A percentile compares a stretch with the other conserved stretches of the same genome.
Evolutionary conservation across 2,888 invertebrate genomes (phyloP).

Genomic region (Polymixis lichenea): DNA sequence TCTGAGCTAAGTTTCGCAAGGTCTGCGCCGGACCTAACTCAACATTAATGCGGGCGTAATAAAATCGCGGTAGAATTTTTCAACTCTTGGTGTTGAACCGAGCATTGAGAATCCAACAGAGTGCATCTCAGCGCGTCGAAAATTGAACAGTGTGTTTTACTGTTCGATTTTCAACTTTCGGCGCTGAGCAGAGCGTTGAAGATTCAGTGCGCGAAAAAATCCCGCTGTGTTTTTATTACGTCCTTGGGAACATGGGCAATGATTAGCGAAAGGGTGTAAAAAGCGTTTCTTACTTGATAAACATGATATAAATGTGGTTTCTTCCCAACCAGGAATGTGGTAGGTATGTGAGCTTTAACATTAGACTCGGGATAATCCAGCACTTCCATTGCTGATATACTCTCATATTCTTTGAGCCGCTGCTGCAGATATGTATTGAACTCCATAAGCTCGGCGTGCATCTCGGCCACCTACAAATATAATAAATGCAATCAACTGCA

Average conservation of each 20-base stretch:
- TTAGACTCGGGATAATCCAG: conserved; percentile 86
- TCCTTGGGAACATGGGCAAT: too few relatives aligned
- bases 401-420: conserved; percentile 90
- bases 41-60: too few relatives aligned
- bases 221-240: too few relatives aligned
- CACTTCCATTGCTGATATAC: conserved; percentile 80
- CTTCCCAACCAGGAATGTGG: conserved; percentile 93
- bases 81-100: too few relatives aligned
- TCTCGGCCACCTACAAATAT: conserved; percentile 94
- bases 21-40: not conserved
- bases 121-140: too few relatives aligned
- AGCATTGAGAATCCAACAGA: too few relatives aligned
- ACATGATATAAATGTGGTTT: conserved; percentile 95
- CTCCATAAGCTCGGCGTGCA: conserved; percentile 98
- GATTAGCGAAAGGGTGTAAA: not conserved
- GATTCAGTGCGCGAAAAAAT: too few relatives aligned
- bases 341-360: conserved; percentile 96
- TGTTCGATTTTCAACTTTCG: too few relatives aligned
- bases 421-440: conserved; percentile 96
- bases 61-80: too few relatives aligned
- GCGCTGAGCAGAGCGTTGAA: too few relatives aligned
- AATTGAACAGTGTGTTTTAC: too few relatives aligned
- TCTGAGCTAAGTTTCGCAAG: not conserved
- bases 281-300: conserved; percentile 93
- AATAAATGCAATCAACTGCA: not conserved